These are phyloP conservation scores for Centrocercus urophasianus DNA, from an alignment of 2,113 vertebrate genomes.

Conservation along the genomic window DNA sequence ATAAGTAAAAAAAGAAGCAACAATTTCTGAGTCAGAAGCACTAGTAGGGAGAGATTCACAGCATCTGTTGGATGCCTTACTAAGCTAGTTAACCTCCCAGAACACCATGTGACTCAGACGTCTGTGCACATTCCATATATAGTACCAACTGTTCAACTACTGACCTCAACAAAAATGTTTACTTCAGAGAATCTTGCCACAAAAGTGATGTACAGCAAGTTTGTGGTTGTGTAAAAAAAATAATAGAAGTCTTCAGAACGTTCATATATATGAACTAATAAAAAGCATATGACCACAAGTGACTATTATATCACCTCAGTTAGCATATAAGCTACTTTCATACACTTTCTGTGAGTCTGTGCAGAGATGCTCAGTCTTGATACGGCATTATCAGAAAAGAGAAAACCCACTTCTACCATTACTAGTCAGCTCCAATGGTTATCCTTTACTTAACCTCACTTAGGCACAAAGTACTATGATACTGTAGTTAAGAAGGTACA, in stretches of 20 bases:
- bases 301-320: not conserved
- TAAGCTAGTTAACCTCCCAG: not conserved
- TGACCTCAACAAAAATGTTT: fast-evolving
- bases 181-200: not conserved
- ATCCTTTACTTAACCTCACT: not conserved
- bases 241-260: not conserved
- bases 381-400: not conserved
- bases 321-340: not conserved
- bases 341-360: not conserved
- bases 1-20: not conserved
- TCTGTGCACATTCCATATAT: not conserved
- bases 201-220: not conserved
- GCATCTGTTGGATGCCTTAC: not conserved
- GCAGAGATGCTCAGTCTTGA: not conserved
- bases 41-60: not conserved
- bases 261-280: not conserved
- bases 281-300: not conserved
- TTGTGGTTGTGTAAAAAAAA: not conserved
- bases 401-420: not conserved
- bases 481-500: not conserved
- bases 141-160: not conserved
- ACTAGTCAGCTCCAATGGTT: not conserved
- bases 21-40: not conserved
- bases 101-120: not conserved
- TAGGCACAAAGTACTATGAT: not conserved